These are phyloP conservation scores for Drosophila koepferae DNA, from an alignment of 2,888 invertebrate genomes.

Conservation along the genomic window DNA sequence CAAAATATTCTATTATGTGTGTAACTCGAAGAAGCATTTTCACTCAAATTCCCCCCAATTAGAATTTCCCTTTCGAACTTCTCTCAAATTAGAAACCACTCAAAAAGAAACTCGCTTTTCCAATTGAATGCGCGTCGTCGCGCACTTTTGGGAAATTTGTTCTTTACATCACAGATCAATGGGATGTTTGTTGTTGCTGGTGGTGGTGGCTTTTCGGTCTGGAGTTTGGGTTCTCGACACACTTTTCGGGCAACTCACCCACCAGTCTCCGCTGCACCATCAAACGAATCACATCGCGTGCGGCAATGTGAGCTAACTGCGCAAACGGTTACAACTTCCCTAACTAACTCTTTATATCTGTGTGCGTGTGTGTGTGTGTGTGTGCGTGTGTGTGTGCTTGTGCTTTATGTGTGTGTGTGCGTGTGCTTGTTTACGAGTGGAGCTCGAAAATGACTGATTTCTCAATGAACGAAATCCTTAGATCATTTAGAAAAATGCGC, in stretches of 20 bases:
- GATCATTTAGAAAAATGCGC: conserved; percentile 80
- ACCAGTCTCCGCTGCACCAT: conserved; percentile 82
- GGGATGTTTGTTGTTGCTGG: conserved; percentile 19
- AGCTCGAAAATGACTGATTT: conserved; percentile 71
- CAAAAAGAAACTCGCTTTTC: conserved; percentile 44
- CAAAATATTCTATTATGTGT: not conserved
- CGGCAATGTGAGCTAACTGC: conserved; percentile 64
- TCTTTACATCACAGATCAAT: conserved; percentile 42
- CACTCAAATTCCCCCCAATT: not conserved
- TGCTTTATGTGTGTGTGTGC: conserved; percentile 6
- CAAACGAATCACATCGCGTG: conserved; percentile 73
- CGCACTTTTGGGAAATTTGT: conserved; percentile 60
- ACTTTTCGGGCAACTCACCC: conserved; percentile 81
- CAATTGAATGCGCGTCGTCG: conserved; percentile 48
- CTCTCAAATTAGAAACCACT: conserved; percentile 18
- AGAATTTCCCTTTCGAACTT: not conserved
- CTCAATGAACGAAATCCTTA: conserved; percentile 74
- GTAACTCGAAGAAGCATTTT: not conserved
- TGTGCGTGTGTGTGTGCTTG: conserved; percentile 4
- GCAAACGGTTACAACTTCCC: conserved; percentile 1
- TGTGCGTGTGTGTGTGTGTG: conserved; percentile 11
- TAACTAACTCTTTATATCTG: not conserved
- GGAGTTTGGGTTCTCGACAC: conserved; percentile 66
- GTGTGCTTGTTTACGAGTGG: conserved; percentile 7
- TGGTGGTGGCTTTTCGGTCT: conserved; percentile 36